A percentile compares a stretch with the other conserved stretches of the same genome.
phyloP scores from a whole-genome alignment of 2,797 vertebrate genomes.

The Sylvilagus floridanus region DNA sequence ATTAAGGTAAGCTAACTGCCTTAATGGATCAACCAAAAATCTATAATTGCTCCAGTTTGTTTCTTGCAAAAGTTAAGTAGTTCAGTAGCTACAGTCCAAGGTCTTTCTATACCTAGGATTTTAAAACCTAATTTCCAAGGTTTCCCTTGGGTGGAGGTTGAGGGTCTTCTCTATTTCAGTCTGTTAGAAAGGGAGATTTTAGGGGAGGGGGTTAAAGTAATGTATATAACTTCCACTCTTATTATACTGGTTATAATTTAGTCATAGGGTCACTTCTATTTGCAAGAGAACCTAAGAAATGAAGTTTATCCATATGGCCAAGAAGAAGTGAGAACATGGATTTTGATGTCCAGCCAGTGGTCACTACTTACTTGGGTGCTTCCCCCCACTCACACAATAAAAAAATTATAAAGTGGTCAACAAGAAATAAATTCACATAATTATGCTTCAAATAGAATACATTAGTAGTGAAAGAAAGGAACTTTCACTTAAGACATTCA shows the following conservation, averaged over 20 bases:
- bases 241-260: neutral
- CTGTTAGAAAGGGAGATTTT: neutral
- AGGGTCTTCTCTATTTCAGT: slow-evolving; percentile 16
- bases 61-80: slow-evolving; percentile 58
- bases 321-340: slow-evolving; percentile 21
- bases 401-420: slow-evolving; percentile 6
- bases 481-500: slow-evolving; percentile 43
- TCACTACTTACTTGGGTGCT: neutral
- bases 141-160: neutral
- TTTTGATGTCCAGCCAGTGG: neutral
- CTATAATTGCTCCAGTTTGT: slow-evolving; percentile 23
- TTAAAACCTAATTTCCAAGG: slow-evolving; percentile 29
- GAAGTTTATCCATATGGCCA: neutral
- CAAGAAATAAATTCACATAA: slow-evolving; percentile 3
- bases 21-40: slow-evolving; percentile 44
- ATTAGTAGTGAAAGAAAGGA: slow-evolving; percentile 27
- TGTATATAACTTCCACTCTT: neutral
- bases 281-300: neutral
- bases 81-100: slow-evolving; percentile 39
- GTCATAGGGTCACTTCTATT: neutral
- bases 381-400: neutral
- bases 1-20: slow-evolving; percentile 35
- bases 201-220: neutral
- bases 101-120: neutral
- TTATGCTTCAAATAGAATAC: slow-evolving; percentile 41